A percentile compares a stretch with the other conserved stretches of the same genome.
phyloP scores from a whole-genome alignment of 2,797 vertebrate species.

The Hafferia zeledoni region DNA sequence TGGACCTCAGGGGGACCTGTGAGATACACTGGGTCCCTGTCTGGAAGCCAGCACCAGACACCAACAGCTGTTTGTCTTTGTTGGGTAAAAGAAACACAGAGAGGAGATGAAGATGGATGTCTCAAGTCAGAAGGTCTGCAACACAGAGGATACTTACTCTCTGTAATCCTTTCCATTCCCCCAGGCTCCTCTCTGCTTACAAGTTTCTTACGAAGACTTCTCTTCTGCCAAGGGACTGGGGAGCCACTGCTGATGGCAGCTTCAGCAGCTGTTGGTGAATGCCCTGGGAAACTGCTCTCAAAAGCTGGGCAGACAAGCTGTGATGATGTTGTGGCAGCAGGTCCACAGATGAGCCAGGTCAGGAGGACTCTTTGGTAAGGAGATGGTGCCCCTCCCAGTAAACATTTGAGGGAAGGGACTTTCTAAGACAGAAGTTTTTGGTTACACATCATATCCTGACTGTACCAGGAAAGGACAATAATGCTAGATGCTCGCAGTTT shows the following conservation, averaged over 20 bases:
- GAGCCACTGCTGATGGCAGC: neutral
- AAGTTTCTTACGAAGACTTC: neutral
- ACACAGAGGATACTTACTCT: neutral
- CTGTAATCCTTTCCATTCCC: neutral
- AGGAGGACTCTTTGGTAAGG: neutral
- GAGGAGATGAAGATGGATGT: neutral
- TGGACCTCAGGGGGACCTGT: neutral
- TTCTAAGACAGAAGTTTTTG: neutral
- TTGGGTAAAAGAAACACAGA: neutral
- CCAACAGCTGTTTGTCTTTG: neutral
- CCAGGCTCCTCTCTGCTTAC: neutral
- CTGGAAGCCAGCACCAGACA: neutral
- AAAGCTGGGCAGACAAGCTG: neutral
- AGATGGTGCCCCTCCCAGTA: neutral
- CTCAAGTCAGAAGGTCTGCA: neutral
- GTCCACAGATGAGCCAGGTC: rapidly evolving
- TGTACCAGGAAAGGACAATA: neutral
- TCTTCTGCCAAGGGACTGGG: neutral
- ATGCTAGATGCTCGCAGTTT: rapidly evolving
- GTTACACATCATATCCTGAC: neutral
- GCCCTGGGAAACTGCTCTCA: neutral
- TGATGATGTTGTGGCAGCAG: neutral
- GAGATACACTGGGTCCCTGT: neutral
- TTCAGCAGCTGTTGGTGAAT: neutral
- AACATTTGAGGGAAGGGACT: neutral